Conservation (phyloP, 2,888 invertebrate species). For the Drosophila paranaensis region DNA sequence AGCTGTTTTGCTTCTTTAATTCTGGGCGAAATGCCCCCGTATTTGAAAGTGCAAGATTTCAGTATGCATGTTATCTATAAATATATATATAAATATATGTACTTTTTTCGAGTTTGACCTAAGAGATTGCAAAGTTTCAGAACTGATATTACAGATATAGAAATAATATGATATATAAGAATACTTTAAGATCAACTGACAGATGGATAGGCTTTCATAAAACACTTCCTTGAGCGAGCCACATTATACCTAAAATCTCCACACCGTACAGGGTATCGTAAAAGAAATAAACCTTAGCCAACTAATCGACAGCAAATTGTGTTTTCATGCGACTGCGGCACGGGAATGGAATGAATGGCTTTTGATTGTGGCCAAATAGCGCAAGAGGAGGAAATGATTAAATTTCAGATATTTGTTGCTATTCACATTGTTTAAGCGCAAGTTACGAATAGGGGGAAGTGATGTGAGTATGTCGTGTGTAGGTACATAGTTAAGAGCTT, state of each 20-base stretch:
- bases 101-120: not conserved
- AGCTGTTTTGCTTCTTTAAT: not conserved
- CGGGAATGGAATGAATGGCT: constrained; percentile 54
- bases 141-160: not conserved
- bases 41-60: not conserved
- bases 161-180: not conserved
- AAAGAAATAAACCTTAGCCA: constrained; percentile 22
- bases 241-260: not conserved
- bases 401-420: constrained; percentile 27
- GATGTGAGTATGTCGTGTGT: not conserved
- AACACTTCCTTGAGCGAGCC: accelerated
- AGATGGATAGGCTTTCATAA: no score
- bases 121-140: not conserved
- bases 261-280: constrained; percentile 3
- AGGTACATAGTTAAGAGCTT: constrained; percentile 43
- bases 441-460: constrained; percentile 3
- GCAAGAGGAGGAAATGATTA: constrained; percentile 66
- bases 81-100: not conserved
- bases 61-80: no score
- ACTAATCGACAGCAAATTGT: constrained; percentile 57
- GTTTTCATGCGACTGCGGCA: constrained; percentile 34
- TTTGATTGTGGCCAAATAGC: constrained; percentile 58
- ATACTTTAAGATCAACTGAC: not conserved
- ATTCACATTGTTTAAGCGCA: constrained; percentile 14
- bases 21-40: not conserved